Base-by-base conservation (phyloP, 1,140 invertebrate genomes). In the Cydia pomonella region DNA sequence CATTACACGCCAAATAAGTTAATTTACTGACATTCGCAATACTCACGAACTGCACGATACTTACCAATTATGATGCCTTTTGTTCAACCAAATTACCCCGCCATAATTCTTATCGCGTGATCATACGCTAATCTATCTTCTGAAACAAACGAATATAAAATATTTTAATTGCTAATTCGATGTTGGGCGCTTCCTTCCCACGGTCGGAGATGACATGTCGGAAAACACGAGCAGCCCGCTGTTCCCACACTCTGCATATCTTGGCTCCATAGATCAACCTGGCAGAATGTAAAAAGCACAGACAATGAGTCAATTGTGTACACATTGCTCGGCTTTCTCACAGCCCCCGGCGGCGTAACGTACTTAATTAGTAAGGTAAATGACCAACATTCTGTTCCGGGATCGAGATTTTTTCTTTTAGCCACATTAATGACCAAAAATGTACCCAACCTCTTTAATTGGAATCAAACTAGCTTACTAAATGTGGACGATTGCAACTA, bases 181-280 rank as follows among this genome's bases (percentile, higher is more conserved):
- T 78, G 76, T 82, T 75, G 69, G 78, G 75, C 27, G 76, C 69
- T 76, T 78, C 75, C 63, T 85, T 92, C 91, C 84, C 91, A 92
- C 91, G 88, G 73, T 80, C 77, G 81, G 79, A 87, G 91, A 92
- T 91, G 91, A 87, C 88, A 91, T 87, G 88, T 84, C 82, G 85
- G 86, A 87, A 88, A 90, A 90, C 86, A 85, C 84, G 84, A 84
- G 82, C 87, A 82, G 74, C 75, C 81, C 80, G 80, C 80, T 75
- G 87, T 88, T 92, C 89, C 87, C 91, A 92, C 89, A 92, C 91
- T 92, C 91, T 91, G 91, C 91, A 91, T 92, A 92, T 92, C 91
- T 91, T 82, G 84, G 80, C 87, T 79, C 86, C 91, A 91, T 92
- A 92, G 85, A 92, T 92, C 89, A 92, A 90, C 82, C 80, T 78